Conservation (phyloP, 2,797 vertebrate genomes). For the Apodemus agrarius region DNA sequence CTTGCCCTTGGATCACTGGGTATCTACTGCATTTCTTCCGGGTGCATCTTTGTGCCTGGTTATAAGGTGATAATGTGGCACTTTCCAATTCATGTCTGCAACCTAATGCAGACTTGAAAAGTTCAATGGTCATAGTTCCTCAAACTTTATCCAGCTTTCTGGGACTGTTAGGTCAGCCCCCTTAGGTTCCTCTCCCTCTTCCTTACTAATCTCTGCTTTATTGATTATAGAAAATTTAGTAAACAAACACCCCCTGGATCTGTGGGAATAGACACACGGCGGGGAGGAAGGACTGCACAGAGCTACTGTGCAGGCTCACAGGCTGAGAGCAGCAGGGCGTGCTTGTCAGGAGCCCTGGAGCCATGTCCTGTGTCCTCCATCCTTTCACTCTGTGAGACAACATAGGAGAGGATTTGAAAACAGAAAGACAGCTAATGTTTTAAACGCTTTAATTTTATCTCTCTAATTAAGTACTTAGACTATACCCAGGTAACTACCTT, state of each 20-base stretch:
- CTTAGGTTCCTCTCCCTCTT: background rate
- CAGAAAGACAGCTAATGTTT: background rate
- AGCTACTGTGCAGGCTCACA: background rate
- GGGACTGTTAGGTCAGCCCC: background rate
- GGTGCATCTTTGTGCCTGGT: background rate
- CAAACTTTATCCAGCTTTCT: background rate
- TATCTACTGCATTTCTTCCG: background rate
- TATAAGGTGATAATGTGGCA: background rate
- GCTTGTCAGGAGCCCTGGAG: background rate
- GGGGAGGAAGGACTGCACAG: background rate
- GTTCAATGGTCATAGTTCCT: background rate
- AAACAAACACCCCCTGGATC: background rate
- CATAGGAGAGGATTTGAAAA: background rate
- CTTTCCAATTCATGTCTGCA: background rate
- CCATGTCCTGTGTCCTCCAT: background rate
- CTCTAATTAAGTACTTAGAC: background rate
- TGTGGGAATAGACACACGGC: background rate
- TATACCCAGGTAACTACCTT: background rate
- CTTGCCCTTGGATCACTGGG: background rate
- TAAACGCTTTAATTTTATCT: background rate
- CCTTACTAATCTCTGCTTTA: background rate
- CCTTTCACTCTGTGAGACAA: background rate
- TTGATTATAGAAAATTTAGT: background rate
- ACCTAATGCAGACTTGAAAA: background rate
- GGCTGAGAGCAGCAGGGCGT: background rate